Evolutionary conservation across 2,888 invertebrate species (phyloP).

Genomic region (Latrodectus hesperus): DNA sequence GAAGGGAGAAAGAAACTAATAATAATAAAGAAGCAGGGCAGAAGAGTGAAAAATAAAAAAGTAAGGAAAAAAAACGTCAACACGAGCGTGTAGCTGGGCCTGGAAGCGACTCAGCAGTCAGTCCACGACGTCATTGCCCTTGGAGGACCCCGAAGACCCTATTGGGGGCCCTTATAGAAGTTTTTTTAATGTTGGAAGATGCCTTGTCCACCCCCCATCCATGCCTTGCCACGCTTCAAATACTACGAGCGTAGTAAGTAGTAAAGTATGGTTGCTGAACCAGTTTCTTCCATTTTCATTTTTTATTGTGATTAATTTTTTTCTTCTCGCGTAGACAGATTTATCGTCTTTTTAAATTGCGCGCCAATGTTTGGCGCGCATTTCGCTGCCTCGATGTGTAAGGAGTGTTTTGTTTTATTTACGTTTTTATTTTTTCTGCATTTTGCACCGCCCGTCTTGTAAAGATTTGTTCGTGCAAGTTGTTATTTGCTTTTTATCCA

Average conservation of each 20-base stretch:
- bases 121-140: constrained; percentile 58
- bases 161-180: constrained; percentile 15
- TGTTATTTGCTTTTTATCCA: neutral
- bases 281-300: constrained; percentile 22
- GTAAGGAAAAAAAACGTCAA: constrained; percentile 52
- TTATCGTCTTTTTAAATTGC: constrained; percentile 38
- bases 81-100: constrained; percentile 45
- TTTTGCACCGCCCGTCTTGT: neutral
- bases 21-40: neutral
- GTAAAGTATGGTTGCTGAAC: constrained; percentile 48
- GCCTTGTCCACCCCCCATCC: constrained; percentile 15
- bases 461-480: neutral
- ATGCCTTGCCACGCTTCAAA: constrained; percentile 54
- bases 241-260: constrained; percentile 63
- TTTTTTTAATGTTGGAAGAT: constrained; percentile 49
- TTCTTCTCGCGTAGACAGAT: constrained; percentile 11
- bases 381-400: constrained; percentile 4
- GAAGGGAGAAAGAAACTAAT: neutral
- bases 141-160: constrained; percentile 53
- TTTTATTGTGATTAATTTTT: constrained; percentile 25
- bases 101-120: constrained; percentile 43
- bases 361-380: constrained; percentile 55
- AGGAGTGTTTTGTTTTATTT: neutral
- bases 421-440: constrained; percentile 8
- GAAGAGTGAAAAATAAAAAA: neutral